phyloP scores from a whole-genome alignment of 2,888 invertebrate genomes.

The Heliconius cydno region DNA sequence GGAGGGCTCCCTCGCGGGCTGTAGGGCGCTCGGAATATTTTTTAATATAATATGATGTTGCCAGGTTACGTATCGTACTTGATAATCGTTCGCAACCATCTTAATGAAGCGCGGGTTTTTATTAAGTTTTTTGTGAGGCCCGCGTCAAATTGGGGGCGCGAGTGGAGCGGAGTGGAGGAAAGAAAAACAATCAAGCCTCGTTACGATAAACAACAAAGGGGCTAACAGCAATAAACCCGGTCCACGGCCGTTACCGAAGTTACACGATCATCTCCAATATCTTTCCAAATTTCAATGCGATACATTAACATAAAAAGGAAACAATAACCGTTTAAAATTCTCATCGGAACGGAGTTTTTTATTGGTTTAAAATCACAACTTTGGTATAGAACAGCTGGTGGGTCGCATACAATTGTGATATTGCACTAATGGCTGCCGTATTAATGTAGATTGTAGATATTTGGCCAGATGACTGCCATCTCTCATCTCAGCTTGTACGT shows the following conservation, averaged over 20 bases:
- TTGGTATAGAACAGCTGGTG: conserved; percentile 46
- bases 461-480: conserved; percentile 43
- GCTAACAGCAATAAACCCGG: conserved; percentile 71
- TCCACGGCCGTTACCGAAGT: conserved; percentile 65
- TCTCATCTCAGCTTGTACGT: conserved; percentile 37
- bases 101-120: conserved; percentile 78
- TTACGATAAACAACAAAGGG: conserved; percentile 66
- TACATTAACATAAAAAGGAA: conserved; percentile 81
- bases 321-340: conserved; percentile 82
- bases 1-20: conserved; percentile 53
- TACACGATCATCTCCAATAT: conserved; percentile 68
- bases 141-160: conserved; percentile 50
- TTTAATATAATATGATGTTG: conserved; percentile 72
- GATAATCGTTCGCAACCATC: conserved; percentile 74
- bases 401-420: conserved; percentile 41
- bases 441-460: conserved; percentile 43
- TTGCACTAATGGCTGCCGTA: conserved; percentile 46
- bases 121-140: conserved; percentile 71
- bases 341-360: conserved; percentile 73
- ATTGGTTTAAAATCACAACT: conserved; percentile 78
- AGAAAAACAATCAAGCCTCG: conserved; percentile 68
- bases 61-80: conserved; percentile 68
- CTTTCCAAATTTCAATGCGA: conserved; percentile 75
- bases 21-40: conserved; percentile 59
- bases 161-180: conserved; percentile 53